Evolutionary conservation across 2,888 invertebrate genomes (phyloP).

Genomic region (Callinectes sapidus): DNA sequence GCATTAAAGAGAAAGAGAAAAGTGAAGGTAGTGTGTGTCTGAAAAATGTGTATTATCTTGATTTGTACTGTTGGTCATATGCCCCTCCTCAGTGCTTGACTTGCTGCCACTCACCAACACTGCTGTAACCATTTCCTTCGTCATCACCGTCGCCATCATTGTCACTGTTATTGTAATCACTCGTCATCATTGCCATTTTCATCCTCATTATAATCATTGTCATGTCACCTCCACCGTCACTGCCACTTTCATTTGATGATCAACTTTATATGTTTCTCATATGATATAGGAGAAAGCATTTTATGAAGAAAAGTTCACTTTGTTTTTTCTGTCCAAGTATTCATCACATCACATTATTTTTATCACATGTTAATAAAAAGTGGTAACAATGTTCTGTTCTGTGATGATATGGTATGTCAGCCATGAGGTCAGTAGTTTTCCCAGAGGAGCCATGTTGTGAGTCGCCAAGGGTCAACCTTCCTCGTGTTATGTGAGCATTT

Average conservation of each 20-base stretch:
- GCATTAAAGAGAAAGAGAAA: not conserved
- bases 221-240: not conserved
- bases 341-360: not conserved
- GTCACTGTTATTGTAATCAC: not conserved
- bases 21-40: not conserved
- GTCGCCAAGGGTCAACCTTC: not conserved
- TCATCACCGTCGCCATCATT: not conserved
- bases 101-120: not conserved
- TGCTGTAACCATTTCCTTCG: not conserved
- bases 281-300: not conserved
- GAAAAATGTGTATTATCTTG: not conserved
- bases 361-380: not conserved
- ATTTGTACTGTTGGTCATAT: not conserved
- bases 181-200: not conserved
- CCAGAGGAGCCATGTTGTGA: not conserved
- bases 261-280: not conserved
- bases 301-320: not conserved
- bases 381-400: not conserved
- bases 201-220: not conserved
- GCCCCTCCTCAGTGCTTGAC: not conserved
- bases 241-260: not conserved
- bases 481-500: not conserved
- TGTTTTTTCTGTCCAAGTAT: not conserved
- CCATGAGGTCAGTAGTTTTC: conserved; percentile 11
- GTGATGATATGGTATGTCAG: not conserved